These are phyloP conservation scores for Aelia acuminata DNA, from an alignment of 2,888 invertebrate species.

Conservation along the genomic window DNA sequence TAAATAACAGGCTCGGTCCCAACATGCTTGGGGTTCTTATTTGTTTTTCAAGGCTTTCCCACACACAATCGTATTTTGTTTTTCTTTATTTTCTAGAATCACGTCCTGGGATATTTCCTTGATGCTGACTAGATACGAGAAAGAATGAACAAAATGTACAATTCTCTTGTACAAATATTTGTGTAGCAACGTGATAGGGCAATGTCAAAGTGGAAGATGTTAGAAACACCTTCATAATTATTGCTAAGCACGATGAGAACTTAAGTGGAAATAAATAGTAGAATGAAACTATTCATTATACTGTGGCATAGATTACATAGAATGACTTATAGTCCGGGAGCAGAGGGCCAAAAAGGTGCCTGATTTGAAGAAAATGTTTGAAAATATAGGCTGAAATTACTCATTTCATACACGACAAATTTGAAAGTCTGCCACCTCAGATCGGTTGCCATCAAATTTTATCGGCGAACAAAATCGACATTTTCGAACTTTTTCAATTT, in stretches of 20 bases:
- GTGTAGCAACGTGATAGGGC: conserved; percentile 19
- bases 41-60: conserved; percentile 33
- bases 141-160: not conserved
- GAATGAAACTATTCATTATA: too few species aligned
- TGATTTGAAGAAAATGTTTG: too few species aligned
- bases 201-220: not conserved
- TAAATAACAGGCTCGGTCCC: not conserved
- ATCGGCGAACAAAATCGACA: too few species aligned
- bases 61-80: not conserved
- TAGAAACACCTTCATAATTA: not conserved
- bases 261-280: not conserved
- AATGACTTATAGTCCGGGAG: too few species aligned
- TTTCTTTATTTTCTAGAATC: conserved; percentile 32
- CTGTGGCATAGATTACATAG: too few species aligned
- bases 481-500: too few species aligned
- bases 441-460: too few species aligned
- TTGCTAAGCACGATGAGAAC: not conserved
- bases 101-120: conserved; percentile 25
- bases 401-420: too few species aligned
- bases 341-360: too few species aligned
- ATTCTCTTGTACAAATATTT: conserved; percentile 3
- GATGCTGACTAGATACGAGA: conserved; percentile 10
- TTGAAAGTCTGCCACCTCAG: too few species aligned
- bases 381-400: too few species aligned
- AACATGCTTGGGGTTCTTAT: conserved; percentile 1